Conservation (phyloP, 2,113 vertebrate genomes). For the Pristiophorus japonicus region DNA sequence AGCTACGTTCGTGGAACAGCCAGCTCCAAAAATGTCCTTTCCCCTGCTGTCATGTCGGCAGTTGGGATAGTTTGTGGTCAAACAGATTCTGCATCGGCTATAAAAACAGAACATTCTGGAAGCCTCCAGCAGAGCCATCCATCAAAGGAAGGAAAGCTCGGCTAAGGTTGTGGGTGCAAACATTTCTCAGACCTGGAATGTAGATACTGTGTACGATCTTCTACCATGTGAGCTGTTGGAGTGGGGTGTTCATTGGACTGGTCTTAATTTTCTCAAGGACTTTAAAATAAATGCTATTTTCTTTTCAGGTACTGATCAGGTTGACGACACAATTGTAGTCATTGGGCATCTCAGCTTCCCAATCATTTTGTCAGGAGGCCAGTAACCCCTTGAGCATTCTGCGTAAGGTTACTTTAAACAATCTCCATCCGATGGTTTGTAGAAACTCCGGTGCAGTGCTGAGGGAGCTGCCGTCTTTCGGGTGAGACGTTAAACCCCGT, state of each 20-base stretch:
- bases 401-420: background rate
- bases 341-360: background rate
- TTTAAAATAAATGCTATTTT: background rate
- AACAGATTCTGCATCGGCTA: background rate
- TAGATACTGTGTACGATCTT: background rate
- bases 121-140: background rate
- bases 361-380: background rate
- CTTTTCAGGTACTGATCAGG: background rate
- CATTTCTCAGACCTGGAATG: background rate
- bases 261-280: background rate
- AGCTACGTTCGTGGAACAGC: background rate
- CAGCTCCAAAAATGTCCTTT: background rate
- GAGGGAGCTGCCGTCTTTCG: too few relatives aligned
- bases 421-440: background rate
- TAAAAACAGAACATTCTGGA: background rate
- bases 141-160: background rate
- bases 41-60: background rate
- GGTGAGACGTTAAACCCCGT: too few relatives aligned
- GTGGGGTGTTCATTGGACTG: background rate
- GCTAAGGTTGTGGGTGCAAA: background rate
- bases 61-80: background rate
- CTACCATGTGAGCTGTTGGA: background rate
- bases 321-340: background rate
- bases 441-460: too few relatives aligned
- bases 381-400: background rate